Conservation (phyloP, 1,140 invertebrate species). For the Belonocnema kinseyi region DNA sequence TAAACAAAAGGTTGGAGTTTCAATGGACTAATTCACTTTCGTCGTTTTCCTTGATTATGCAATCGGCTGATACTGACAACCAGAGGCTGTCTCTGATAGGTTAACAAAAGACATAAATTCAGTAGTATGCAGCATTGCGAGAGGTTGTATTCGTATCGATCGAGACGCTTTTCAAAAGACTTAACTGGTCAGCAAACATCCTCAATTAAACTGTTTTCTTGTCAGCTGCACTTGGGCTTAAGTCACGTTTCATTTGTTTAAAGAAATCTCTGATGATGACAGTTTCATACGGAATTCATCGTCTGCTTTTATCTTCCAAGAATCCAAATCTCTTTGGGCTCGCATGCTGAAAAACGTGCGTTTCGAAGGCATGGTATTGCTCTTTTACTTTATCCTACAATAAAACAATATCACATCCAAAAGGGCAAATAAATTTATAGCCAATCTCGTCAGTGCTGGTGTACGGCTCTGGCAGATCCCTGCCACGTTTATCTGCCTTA, state of each 20-base stretch:
- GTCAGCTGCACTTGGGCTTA: neutral
- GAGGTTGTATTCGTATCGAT: neutral
- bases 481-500: conserved; percentile 36
- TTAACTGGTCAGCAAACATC: neutral
- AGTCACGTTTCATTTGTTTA: neutral
- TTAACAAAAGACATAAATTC: neutral
- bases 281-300: neutral
- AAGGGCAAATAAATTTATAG: conserved; percentile 72
- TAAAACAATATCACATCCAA: conserved; percentile 68
- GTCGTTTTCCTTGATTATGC: neutral
- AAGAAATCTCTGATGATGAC: conserved; percentile 2
- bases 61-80: conserved; percentile 1
- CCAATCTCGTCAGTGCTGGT: conserved; percentile 65
- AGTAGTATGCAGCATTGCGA: neutral
- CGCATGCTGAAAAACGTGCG: neutral
- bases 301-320: neutral
- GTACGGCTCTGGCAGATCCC: conserved; percentile 40
- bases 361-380: neutral
- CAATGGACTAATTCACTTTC: neutral
- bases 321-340: neutral
- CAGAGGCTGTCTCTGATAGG: neutral
- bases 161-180: neutral
- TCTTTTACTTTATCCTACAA: conserved; percentile 61
- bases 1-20: neutral
- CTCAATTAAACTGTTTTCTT: neutral